Evolutionary conservation across 2,797 vertebrate genomes (phyloP).

Genomic region (Scolopax rusticola): DNA sequence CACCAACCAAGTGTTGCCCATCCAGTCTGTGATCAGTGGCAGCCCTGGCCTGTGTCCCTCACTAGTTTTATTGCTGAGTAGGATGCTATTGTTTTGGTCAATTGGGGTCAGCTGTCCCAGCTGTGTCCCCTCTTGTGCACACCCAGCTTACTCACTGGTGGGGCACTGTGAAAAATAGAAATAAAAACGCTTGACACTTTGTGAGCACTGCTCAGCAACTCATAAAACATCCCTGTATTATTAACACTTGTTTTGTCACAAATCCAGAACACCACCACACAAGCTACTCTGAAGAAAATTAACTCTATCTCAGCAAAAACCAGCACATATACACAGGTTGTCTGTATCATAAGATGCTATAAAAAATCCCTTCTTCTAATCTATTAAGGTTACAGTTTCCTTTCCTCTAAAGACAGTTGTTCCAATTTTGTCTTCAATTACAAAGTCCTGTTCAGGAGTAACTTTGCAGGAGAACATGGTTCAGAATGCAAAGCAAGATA

Average conservation of each 20-base stretch:
- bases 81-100: not conserved
- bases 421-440: not conserved
- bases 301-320: not conserved
- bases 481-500: not conserved
- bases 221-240: not conserved
- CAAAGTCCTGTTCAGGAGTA: not conserved
- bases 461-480: not conserved
- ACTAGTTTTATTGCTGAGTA: not conserved
- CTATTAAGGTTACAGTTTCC: not conserved
- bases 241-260: not conserved
- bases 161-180: not conserved
- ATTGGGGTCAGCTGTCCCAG: not conserved
- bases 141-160: rapidly evolving
- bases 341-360: not conserved
- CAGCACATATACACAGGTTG: not conserved
- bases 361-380: not conserved
- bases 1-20: not conserved
- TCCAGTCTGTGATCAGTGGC: rapidly evolving
- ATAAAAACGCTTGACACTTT: not conserved
- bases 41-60: not conserved
- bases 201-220: not conserved
- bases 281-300: not conserved
- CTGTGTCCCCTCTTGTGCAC: not conserved
- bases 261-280: not conserved
- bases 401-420: not conserved